phyloP scores from a whole-genome alignment of 2,113 vertebrate genomes.

The Conger conger region DNA sequence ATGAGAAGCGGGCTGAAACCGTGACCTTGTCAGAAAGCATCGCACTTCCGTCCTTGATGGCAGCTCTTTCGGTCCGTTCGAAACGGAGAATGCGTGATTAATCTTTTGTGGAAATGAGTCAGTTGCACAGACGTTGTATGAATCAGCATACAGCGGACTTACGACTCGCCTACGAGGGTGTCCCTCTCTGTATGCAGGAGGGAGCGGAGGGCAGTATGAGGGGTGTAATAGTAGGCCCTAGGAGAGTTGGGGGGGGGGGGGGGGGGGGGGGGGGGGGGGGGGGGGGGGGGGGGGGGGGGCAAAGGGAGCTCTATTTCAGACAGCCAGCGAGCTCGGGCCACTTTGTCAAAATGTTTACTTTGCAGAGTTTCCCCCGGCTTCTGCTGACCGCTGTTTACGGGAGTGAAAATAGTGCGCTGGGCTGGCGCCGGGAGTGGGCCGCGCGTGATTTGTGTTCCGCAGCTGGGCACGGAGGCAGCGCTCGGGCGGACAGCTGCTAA shows the following conservation, averaged over 20 bases:
- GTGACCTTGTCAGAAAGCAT: slow-evolving; percentile 9
- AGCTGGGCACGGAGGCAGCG: slow-evolving; percentile 59
- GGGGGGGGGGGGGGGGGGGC: slow-evolving; percentile 23
- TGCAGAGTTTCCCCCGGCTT: slow-evolving; percentile 36
- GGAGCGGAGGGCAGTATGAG: slow-evolving; percentile 17
- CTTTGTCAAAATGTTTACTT: slow-evolving; percentile 26
- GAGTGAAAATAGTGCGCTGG: slow-evolving; percentile 38
- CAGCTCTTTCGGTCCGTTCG: not conserved
- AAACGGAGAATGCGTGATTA: not conserved
- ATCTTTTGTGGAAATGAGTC: not conserved
- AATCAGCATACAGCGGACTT: not conserved
- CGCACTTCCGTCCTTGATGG: not conserved
- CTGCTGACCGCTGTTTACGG: slow-evolving; percentile 33
- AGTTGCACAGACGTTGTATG: not conserved
- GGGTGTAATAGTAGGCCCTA: slow-evolving; percentile 31
- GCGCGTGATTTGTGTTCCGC: slow-evolving; percentile 69
- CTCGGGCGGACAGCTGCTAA: slow-evolving; percentile 71
- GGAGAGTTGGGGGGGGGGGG: slow-evolving; percentile 34
- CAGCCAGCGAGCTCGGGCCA: not conserved
- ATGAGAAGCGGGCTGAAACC: not conserved
- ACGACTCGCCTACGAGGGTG: not conserved
- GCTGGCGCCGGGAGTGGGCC: slow-evolving; percentile 45
- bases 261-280: slow-evolving; percentile 23
- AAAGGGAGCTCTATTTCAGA: no score
- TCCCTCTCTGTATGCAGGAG: not conserved